Evolutionary conservation across 92 coral and sea anemone species (phyloP).

Genomic region (Umimayanthus chanpuru): DNA sequence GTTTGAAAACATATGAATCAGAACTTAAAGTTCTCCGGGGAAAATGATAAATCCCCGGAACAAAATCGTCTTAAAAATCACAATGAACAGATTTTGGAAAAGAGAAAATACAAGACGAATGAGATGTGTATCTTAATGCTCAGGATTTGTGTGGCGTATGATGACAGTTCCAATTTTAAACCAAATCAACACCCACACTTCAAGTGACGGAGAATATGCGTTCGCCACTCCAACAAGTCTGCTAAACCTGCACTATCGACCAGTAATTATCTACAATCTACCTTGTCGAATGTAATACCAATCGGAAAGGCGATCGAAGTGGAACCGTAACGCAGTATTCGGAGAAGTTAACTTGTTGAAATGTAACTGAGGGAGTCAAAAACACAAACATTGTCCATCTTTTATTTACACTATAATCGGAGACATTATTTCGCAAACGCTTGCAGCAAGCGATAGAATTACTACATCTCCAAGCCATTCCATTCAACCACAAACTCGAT

Average conservation of each 20-base stretch:
- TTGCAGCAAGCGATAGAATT: neutral
- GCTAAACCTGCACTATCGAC: neutral
- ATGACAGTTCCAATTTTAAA: slow-evolving; percentile 13
- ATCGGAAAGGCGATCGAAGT: neutral
- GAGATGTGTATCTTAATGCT: neutral
- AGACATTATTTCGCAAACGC: neutral
- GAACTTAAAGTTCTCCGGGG: neutral
- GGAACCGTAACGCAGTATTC: neutral
- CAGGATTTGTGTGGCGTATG: neutral
- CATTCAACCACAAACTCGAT: slow-evolving; percentile 1
- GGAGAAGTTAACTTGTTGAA: neutral
- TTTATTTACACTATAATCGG: neutral
- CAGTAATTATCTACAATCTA: slow-evolving; percentile 8
- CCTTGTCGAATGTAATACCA: neutral
- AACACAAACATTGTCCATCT: slow-evolving; percentile 5
- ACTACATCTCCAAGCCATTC: neutral
- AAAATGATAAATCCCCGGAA: neutral
- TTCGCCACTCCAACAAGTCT: neutral
- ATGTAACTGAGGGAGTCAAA: slow-evolving; percentile 16
- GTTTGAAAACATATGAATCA: too few species aligned
- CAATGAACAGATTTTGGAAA: neutral
- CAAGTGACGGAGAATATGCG: neutral
- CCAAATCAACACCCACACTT: neutral
- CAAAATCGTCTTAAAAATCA: neutral
- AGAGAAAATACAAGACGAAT: neutral